A percentile compares a stretch with the other conserved stretches of the same genome.
Conservation (phyloP, 2,797 vertebrate genomes). For the Meda fulgida region DNA sequence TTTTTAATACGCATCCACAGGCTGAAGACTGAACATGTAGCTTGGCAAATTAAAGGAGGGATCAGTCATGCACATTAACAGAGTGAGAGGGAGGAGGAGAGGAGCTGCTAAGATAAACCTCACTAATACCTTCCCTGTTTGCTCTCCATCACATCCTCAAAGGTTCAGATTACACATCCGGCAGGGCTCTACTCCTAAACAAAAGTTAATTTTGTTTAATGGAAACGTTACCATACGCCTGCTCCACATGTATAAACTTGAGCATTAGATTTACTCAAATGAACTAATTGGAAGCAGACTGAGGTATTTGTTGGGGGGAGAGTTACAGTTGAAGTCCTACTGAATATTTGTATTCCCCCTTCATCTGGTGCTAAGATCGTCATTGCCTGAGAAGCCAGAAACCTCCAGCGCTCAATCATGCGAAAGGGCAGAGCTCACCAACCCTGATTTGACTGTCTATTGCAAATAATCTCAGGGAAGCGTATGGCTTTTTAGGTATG, state of each 20-base stretch:
- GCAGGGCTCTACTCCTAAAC: conserved; percentile 80
- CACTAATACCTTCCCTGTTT: conserved; percentile 80
- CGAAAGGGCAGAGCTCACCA: conserved; percentile 25
- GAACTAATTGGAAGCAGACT: conserved; percentile 86
- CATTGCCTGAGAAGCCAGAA: conserved; percentile 39
- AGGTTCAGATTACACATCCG: conserved; percentile 82
- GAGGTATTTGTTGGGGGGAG: conserved; percentile 68
- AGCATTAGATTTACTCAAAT: conserved; percentile 83
- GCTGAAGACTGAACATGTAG: not conserved
- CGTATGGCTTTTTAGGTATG: conserved; percentile 50
- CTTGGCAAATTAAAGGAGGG: conserved; percentile 1
- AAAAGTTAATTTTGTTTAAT: conserved; percentile 86
- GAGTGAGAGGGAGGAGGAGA: conserved; percentile 59
- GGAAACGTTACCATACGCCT: conserved; percentile 82
- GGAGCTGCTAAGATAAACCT: conserved; percentile 75
- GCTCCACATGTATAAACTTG: conserved; percentile 79
- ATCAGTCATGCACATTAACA: conserved; percentile 36
- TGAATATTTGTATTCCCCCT: conserved; percentile 47
- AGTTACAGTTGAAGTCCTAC: conserved; percentile 67
- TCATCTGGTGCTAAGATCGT: conserved; percentile 48
- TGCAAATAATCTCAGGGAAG: conserved; percentile 25
- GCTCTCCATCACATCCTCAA: conserved; percentile 82
- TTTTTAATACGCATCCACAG: not conserved
- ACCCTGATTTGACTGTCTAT: conserved; percentile 41
- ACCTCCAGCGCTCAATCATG: not conserved